A percentile compares a stretch with the other conserved stretches of the same genome.
phyloP scores from a whole-genome alignment of 1,140 invertebrate genomes.

The Apis cerana region DNA sequence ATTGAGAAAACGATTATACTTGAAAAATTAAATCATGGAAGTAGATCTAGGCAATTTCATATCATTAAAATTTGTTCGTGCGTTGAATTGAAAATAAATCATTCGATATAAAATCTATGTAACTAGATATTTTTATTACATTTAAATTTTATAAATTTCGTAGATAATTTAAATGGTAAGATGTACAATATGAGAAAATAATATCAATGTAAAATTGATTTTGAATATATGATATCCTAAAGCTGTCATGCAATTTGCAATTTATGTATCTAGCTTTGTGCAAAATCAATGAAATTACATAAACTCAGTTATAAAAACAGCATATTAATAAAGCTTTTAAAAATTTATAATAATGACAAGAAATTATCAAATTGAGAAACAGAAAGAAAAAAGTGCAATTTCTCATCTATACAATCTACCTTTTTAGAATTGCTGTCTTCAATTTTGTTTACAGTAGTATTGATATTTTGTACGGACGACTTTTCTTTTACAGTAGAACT shows the following conservation, averaged over 20 bases:
- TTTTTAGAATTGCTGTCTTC: constrained; percentile 74
- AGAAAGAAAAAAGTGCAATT: constrained; percentile 51
- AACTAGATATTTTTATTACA: neutral
- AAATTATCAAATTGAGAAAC: constrained; percentile 53
- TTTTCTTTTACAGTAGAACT: constrained; percentile 75
- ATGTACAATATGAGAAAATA: neutral
- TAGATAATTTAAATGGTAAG: neutral
- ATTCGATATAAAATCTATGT: neutral
- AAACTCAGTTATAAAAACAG: constrained; percentile 49
- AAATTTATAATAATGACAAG: constrained; percentile 46
- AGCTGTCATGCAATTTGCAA: constrained; percentile 51
- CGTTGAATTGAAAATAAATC: constrained; percentile 12
- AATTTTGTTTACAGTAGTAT: constrained; percentile 70
- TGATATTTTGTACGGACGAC: constrained; percentile 69
- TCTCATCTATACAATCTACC: constrained; percentile 72
- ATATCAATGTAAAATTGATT: constrained; percentile 9
- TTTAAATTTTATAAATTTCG: neutral
- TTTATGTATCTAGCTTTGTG: constrained; percentile 19
- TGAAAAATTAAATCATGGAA: constrained; percentile 29
- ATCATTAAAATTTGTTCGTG: neutral
- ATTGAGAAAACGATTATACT: constrained; percentile 11
- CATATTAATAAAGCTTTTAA: constrained; percentile 52
- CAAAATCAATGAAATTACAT: constrained; percentile 29
- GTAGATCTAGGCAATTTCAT: neutral
- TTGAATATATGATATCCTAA: constrained; percentile 25